Percentiles rank a stretch among this genome's conserved stretches.
Conservation (phyloP, 2,113 vertebrate species). For the Silurus glanis region DNA sequence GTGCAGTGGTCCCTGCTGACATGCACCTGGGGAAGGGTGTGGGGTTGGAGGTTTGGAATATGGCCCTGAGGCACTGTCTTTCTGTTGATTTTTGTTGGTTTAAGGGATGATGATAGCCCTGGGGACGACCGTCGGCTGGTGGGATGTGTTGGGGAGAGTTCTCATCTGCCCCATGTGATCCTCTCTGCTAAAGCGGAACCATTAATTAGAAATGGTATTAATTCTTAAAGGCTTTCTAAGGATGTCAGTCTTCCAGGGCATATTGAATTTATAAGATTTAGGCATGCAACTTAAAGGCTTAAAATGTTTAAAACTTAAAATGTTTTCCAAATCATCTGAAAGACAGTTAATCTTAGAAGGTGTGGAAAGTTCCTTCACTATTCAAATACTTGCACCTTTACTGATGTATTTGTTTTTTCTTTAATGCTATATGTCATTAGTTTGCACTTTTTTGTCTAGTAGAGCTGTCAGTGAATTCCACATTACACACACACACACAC, state of each 20-base stretch:
- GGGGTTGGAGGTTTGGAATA: slow-evolving; percentile 64
- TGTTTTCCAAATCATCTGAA: not conserved
- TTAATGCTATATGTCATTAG: not conserved
- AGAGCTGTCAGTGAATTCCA: not conserved
- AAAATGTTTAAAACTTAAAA: too few relatives aligned
- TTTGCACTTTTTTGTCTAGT: not conserved
- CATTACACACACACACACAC: not conserved
- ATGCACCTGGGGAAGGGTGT: slow-evolving; percentile 82
- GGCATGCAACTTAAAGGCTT: not conserved
- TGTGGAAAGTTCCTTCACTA: not conserved
- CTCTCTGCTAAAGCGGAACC: slow-evolving; percentile 40
- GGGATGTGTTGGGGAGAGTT: slow-evolving; percentile 65
- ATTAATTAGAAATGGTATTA: not conserved
- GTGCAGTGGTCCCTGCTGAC: slow-evolving; percentile 65
- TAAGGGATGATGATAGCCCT: slow-evolving; percentile 72
- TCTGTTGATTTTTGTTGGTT: slow-evolving; percentile 60
- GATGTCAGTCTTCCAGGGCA: not conserved
- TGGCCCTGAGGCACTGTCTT: slow-evolving; percentile 78
- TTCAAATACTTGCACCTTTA: not conserved
- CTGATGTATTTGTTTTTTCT: not conserved
- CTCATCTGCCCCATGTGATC: slow-evolving; percentile 60
- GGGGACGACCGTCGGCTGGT: slow-evolving; percentile 67
- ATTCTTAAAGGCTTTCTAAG: not conserved
- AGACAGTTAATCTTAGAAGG: not conserved
- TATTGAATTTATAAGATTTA: not conserved